Conservation (phyloP, 2,797 vertebrate genomes). For the Menidia menidia region DNA sequence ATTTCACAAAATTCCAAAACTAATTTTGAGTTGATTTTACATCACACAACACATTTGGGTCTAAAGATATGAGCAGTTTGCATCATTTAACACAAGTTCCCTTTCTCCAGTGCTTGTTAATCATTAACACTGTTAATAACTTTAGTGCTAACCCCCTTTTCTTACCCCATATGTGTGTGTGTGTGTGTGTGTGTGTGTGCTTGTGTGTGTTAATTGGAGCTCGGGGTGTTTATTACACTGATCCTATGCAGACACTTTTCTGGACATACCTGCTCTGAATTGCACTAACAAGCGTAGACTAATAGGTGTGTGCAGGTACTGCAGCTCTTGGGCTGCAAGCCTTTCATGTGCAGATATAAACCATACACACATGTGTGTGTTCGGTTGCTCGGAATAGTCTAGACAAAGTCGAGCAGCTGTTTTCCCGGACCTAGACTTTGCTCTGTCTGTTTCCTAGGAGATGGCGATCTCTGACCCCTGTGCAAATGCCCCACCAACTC, state of each 20-base stretch:
- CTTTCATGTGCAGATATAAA: slow-evolving; percentile 36
- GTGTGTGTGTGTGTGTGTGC: slow-evolving; percentile 36
- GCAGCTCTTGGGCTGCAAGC: slow-evolving; percentile 40
- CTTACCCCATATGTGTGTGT: slow-evolving; percentile 33
- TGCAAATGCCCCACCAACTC: slow-evolving; percentile 78
- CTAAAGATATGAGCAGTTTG: not conserved
- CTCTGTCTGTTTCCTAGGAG: slow-evolving; percentile 76
- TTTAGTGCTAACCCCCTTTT: slow-evolving; percentile 7
- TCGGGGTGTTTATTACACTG: slow-evolving; percentile 49
- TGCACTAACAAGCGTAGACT: slow-evolving; percentile 63
- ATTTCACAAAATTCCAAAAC: not conserved
- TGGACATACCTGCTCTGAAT: slow-evolving; percentile 55
- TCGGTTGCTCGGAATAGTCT: slow-evolving; percentile 54
- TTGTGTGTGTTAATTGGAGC: slow-evolving; percentile 50
- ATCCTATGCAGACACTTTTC: slow-evolving; percentile 58
- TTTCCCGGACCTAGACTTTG: slow-evolving; percentile 68
- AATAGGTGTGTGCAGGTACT: slow-evolving; percentile 44
- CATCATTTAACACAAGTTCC: slow-evolving; percentile 5
- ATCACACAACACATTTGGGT: not conserved
- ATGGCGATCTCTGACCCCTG: slow-evolving; percentile 79
- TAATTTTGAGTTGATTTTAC: slow-evolving; percentile 1
- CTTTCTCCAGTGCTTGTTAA: slow-evolving; percentile 35
- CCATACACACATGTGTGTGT: slow-evolving; percentile 26
- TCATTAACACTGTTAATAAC: slow-evolving; percentile 37
- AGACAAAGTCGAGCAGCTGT: slow-evolving; percentile 39